Evolutionary conservation across 92 coral and sea anemone species (phyloP), one percentile per base, ranked within the genome.

Genomic region (Phenganax subtilis): DNA sequence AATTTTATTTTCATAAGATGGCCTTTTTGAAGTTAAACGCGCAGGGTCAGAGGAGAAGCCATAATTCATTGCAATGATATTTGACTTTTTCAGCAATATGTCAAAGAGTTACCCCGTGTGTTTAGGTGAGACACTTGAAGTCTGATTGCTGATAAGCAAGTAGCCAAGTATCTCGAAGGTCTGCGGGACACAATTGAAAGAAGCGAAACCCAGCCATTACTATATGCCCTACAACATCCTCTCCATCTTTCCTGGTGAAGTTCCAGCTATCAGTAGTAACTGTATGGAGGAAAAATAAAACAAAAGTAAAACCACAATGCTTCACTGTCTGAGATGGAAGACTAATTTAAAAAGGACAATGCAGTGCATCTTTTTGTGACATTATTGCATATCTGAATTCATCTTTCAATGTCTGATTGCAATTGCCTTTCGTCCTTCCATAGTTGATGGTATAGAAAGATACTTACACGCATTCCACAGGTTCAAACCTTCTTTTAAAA

Each of bases 121-220:
- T 17, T 64, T 17, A 64, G 70, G 70, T 64, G 37, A 64, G 70
- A 64, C 70, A 64, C 70, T 64, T 64, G 30, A 64, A 64, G 70
- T 64, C 70, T 64, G 70, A 64, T 64, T 64, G 6, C 70, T 17
- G 70, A 64, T 64, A 64, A 64, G 70, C 70, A 64, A 64, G 70
- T 7, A 64, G 20, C 70, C 70, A 64, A 64, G 17, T 64, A 30
- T 64, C 70, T 64, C 70, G 70, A 64, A 64, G 47, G 31, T 17
- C 70, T 37, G 20, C 37, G 20, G 70, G 70, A 64, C 70, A 64
- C 70, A 64, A 44, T n/a, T 64, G 70, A 64, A 10, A 64, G 70
- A 64, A 64, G 47, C 70, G 70, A 64, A 64, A 64, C 37, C 70
- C 70, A 37, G 70, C 70, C 70, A 64, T 64, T 44, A 64, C 70